Percentiles rank a stretch among this genome's conserved stretches.
These are phyloP conservation scores for Xenopus petersii DNA, from an alignment of 2,797 vertebrate genomes.

Conservation along the genomic window DNA sequence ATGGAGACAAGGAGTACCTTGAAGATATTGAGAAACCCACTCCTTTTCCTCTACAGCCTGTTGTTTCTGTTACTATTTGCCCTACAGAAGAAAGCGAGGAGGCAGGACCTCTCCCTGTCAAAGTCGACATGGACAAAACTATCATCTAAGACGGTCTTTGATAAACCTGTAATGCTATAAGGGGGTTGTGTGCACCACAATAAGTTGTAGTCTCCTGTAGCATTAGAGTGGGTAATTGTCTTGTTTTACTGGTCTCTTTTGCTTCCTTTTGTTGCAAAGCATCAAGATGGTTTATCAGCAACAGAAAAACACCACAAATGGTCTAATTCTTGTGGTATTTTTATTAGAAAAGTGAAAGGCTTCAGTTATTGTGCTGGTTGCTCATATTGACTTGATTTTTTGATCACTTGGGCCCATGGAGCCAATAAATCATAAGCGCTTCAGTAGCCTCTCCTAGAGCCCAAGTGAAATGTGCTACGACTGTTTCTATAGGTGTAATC, in stretches of 20 bases:
- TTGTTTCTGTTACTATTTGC: slow-evolving; percentile 75
- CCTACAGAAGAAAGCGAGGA: slow-evolving; percentile 71
- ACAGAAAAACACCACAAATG: slow-evolving; percentile 12
- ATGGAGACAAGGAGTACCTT: slow-evolving; percentile 86
- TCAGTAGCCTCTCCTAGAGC: not conserved
- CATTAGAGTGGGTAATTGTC: slow-evolving; percentile 34
- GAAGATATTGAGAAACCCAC: slow-evolving; percentile 74
- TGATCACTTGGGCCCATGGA: not conserved
- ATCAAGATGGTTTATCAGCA: slow-evolving; percentile 25
- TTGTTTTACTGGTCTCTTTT: slow-evolving; percentile 42
- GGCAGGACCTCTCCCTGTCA: slow-evolving; percentile 83
- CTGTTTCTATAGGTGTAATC: slow-evolving; percentile 18
- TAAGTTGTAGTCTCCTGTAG: slow-evolving; percentile 18
- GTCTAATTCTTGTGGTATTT: slow-evolving; percentile 5
- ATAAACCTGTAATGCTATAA: slow-evolving; percentile 28
- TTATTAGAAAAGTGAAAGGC: slow-evolving; percentile 5
- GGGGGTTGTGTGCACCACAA: slow-evolving; percentile 15
- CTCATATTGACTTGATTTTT: not conserved
- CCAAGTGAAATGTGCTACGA: not conserved
- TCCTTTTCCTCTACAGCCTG: slow-evolving; percentile 71
- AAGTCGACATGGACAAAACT: slow-evolving; percentile 90
- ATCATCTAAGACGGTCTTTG: slow-evolving; percentile 69
- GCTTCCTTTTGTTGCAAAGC: slow-evolving; percentile 44
- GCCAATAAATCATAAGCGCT: not conserved
- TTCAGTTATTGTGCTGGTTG: not conserved